Evolutionary conservation across 1,140 invertebrate species (phyloP).

Genomic region (Drosophila persimilis): DNA sequence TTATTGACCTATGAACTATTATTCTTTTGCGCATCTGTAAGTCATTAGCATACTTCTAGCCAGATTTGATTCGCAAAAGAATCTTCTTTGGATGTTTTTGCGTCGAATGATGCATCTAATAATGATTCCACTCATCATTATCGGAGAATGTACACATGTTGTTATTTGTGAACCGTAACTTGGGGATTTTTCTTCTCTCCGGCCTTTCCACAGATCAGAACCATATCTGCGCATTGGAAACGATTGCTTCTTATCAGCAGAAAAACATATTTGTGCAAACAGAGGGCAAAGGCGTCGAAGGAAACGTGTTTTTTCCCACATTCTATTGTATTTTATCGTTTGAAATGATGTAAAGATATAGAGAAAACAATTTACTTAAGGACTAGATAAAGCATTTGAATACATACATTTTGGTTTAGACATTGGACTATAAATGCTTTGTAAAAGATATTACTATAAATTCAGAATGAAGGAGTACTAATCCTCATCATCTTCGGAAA

Average conservation of each 20-base stretch:
- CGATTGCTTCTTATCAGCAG: conserved; percentile 27
- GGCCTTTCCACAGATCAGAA: conserved; percentile 5
- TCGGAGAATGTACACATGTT: conserved; percentile 14
- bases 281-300: conserved; percentile 7
- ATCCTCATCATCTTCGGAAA: conserved; percentile 65
- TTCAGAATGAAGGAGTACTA: conserved; percentile 11
- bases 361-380: conserved; percentile 12
- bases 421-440: conserved; percentile 37
- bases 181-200: conserved; percentile 22
- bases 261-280: conserved; percentile 9
- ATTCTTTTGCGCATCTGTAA: conserved; percentile 18
- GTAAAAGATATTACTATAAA: conserved; percentile 4
- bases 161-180: conserved; percentile 35
- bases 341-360: no score
- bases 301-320: conserved; percentile 12
- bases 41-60: conserved; percentile 40
- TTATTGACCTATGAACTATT: conserved; percentile 59
- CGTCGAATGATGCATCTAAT: conserved; percentile 29
- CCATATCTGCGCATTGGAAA: conserved; percentile 36
- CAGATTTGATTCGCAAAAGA: background rate
- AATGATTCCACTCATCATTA: conserved; percentile 19
- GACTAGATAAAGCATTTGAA: conserved; percentile 23
- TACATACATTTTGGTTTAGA: conserved; percentile 35
- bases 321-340: background rate
- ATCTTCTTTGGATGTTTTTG: conserved; percentile 18